These are phyloP conservation scores for Mesorhabditis spiculigera DNA, from an alignment of 2,888 invertebrate genomes.

Conservation along the genomic window DNA sequence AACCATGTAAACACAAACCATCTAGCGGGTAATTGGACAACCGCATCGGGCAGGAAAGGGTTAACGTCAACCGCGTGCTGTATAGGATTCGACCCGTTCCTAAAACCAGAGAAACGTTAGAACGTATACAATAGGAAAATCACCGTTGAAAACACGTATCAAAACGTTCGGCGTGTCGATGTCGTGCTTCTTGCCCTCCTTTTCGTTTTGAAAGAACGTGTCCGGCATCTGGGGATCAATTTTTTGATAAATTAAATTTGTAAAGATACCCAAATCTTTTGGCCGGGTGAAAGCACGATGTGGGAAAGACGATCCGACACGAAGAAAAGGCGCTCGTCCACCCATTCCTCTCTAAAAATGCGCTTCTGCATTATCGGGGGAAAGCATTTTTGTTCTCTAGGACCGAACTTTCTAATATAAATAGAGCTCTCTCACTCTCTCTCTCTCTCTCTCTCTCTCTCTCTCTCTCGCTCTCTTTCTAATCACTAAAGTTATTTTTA, in stretches of 20 bases:
- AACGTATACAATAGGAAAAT: too few species aligned
- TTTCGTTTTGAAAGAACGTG: constrained; percentile 72
- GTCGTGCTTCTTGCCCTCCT: constrained; percentile 76
- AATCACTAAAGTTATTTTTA: too few species aligned
- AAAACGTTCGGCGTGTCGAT: constrained; percentile 71
- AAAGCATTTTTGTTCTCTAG: too few species aligned
- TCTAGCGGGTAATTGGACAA: constrained; percentile 69
- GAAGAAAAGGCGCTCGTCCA: constrained; percentile 74
- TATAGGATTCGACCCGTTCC: constrained; percentile 84
- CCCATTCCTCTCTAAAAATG: constrained; percentile 84
- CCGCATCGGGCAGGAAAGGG: constrained; percentile 93
- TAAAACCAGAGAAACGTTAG: neutral
- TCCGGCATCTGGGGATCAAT: constrained; percentile 32
- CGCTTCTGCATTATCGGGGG: constrained; percentile 60
- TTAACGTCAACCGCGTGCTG: constrained; percentile 90
- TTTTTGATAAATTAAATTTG: neutral
- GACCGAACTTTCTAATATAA: too few species aligned
- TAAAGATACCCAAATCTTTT: constrained; percentile 30
- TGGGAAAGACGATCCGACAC: constrained; percentile 44
- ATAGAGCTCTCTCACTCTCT: too few species aligned
- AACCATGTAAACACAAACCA: constrained; percentile 1
- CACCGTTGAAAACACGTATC: constrained; percentile 77
- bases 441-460: too few species aligned
- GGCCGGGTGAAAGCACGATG: constrained; percentile 41
- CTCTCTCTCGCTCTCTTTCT: too few species aligned